A percentile compares a stretch with the other conserved stretches of the same genome.
Evolutionary conservation across 2,888 invertebrate species (phyloP).

Genomic region (Phengaris alcon): DNA sequence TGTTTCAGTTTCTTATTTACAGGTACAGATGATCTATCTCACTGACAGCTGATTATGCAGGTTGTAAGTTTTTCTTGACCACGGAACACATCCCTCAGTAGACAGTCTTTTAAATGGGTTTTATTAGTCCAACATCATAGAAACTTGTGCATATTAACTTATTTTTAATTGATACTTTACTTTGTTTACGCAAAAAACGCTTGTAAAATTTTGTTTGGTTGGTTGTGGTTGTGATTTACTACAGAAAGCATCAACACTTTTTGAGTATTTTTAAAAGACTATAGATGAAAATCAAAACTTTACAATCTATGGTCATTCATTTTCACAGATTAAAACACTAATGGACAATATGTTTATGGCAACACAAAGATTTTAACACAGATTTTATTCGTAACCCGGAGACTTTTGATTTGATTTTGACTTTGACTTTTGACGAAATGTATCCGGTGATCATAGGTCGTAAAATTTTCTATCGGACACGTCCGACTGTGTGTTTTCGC

Average conservation of each 20-base stretch:
- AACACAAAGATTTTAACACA: background rate
- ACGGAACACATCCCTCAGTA: conserved; percentile 73
- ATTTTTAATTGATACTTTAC: conserved; percentile 67
- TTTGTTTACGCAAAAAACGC: conserved; percentile 67
- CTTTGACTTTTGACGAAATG: too few species aligned
- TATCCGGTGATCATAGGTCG: too few species aligned
- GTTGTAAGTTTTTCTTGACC: conserved; percentile 77
- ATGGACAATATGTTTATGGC: background rate
- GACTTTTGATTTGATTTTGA: too few species aligned
- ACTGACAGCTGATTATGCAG: conserved; percentile 81
- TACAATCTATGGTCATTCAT: conserved; percentile 64
- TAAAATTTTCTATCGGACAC: too few species aligned
- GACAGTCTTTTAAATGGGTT: conserved; percentile 57
- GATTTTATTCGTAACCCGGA: too few species aligned
- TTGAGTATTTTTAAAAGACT: conserved; percentile 69
- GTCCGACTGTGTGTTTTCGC: too few species aligned
- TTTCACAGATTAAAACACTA: conserved; percentile 29
- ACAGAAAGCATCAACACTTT: conserved; percentile 80
- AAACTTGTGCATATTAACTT: conserved; percentile 55
- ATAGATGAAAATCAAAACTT: conserved; percentile 50
- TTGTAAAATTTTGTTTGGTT: conserved; percentile 75
- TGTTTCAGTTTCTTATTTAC: conserved; percentile 77
- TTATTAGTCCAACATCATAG: conserved; percentile 52
- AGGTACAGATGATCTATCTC: conserved; percentile 79
- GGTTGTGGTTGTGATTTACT: conserved; percentile 72